Percentiles rank a stretch among this genome's conserved stretches.
These are phyloP conservation scores for Pristionchus exspectatus DNA, from an alignment of 2,888 invertebrate genomes.

Conservation along the genomic window DNA sequence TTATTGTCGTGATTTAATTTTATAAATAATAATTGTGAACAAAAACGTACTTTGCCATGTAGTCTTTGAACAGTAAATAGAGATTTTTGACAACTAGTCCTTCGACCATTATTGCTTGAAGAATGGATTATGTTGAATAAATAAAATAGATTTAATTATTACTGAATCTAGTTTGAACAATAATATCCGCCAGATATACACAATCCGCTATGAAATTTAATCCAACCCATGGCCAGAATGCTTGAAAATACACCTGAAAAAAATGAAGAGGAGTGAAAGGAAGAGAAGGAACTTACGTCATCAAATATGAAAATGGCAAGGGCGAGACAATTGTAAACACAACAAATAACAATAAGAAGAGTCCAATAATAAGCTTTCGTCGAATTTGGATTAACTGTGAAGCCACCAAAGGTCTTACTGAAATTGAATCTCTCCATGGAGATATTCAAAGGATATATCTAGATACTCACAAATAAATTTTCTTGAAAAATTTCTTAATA, in stretches of 20 bases:
- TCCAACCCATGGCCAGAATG: slow-evolving; percentile 64
- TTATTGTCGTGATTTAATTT: neutral
- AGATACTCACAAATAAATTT: neutral
- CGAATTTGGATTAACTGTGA: slow-evolving; percentile 50
- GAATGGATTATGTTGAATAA: neutral
- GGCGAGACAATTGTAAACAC: slow-evolving; percentile 73
- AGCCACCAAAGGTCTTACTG: neutral
- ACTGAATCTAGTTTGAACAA: slow-evolving; percentile 71
- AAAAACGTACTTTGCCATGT: neutral
- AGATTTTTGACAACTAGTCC: slow-evolving; percentile 16
- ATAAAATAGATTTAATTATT: slow-evolving; percentile 48
- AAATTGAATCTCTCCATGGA: neutral
- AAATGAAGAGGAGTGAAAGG: neutral
- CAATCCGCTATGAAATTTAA: slow-evolving; percentile 69
- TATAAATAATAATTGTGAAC: neutral
- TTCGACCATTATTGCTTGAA: neutral
- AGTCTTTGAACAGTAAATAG: neutral
- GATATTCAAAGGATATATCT: neutral
- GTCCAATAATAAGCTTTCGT: slow-evolving; percentile 75
- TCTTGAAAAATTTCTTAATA: neutral
- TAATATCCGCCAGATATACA: slow-evolving; percentile 68
- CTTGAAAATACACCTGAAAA: slow-evolving; percentile 56
- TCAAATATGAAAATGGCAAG: slow-evolving; percentile 77
- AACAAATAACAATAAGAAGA: slow-evolving; percentile 68
- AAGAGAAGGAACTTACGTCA: slow-evolving; percentile 61